Evolutionary conservation across 35 echinoderm and acorn worm genomes (phyloP).

Genomic region (Heliocidaris tuberculata): DNA sequence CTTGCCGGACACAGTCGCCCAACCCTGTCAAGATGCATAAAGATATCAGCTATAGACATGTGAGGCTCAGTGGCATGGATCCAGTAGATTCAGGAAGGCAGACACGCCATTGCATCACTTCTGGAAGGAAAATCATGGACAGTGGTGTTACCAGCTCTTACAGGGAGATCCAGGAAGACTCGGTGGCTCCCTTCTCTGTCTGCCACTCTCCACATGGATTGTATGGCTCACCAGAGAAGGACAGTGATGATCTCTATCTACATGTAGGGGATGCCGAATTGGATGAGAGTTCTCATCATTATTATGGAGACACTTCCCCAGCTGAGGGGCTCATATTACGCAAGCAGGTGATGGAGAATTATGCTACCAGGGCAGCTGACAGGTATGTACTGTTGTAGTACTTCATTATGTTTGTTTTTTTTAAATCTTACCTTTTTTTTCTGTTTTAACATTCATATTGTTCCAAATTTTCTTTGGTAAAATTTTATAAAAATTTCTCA

Average conservation of each 20-base stretch:
- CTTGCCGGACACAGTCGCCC: not conserved
- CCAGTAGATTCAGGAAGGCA: not conserved
- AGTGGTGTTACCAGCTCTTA: not conserved
- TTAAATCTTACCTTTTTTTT: too few species aligned
- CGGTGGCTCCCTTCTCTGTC: not conserved
- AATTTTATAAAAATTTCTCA: too few species aligned
- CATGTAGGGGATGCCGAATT: not conserved
- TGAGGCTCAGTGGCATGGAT: not conserved
- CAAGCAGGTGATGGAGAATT: constrained; percentile 83
- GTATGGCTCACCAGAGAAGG: not conserved
- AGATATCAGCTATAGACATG: not conserved
- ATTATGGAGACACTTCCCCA: constrained; percentile 8
- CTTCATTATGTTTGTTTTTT: too few species aligned
- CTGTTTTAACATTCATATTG: too few species aligned
- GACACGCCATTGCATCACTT: not conserved
- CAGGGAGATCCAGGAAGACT: not conserved
- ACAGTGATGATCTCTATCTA: not conserved
- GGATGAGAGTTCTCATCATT: not conserved
- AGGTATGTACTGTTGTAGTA: constrained; percentile 47
- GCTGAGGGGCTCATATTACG: constrained; percentile 77
- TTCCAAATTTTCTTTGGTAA: too few species aligned
- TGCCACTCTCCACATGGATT: not conserved
- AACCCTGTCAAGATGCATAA: not conserved
- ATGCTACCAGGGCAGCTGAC: constrained; percentile 70
- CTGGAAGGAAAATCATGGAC: not conserved